Evolutionary conservation across 1,140 invertebrate species (phyloP), one percentile per base, ranked within the genome.

Genomic region (Cyclargus thomasi): DNA sequence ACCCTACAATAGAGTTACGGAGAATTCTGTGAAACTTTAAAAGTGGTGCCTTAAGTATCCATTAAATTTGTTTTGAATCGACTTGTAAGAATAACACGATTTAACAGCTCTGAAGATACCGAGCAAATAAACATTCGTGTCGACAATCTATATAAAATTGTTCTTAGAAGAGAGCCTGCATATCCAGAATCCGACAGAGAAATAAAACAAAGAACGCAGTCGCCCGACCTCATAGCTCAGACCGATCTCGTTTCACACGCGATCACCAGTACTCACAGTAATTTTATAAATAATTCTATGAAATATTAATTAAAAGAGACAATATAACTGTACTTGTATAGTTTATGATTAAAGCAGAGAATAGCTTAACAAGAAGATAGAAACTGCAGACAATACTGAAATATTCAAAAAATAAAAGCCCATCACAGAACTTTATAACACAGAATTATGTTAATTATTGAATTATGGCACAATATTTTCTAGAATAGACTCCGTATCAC

Each of bases 131-230:
- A 47, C 39, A 16, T 47, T 47, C 39, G 39, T 47, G 39, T 47
- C 10, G 39, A 47, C 39, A 47, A 47, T 47, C 39, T 16, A 47
- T 47, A 47, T 47, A 14, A 29, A 29, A 47, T 47, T 18, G 18
- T 55, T 55, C 53, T 8, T 55, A 55, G 53, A 55, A 55, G 6
- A 3, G 16, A 55, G 53, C 7, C 53, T 20, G 53, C 7, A 20
- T 55, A 16, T 17, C 18, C n/a, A 20, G 53, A 55, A 18, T 55
- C 53, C 53, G 18, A 18, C 16, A n/a, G 53, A 55, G n/a, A 18
- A 55, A 55, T 20, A 55, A 55, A 55, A 55, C 53, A 55, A 55
- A 55, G 18, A 55, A 55, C n/a, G 53, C 53, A 18, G 14, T 53
- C 14, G n/a, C 47, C n/a, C 47, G 47, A n/a, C 47, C 53, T n/a